Percentiles rank a stretch among this genome's conserved stretches.
phyloP scores from a whole-genome alignment of 2,888 invertebrate genomes.

The Phymatocera aterrima region DNA sequence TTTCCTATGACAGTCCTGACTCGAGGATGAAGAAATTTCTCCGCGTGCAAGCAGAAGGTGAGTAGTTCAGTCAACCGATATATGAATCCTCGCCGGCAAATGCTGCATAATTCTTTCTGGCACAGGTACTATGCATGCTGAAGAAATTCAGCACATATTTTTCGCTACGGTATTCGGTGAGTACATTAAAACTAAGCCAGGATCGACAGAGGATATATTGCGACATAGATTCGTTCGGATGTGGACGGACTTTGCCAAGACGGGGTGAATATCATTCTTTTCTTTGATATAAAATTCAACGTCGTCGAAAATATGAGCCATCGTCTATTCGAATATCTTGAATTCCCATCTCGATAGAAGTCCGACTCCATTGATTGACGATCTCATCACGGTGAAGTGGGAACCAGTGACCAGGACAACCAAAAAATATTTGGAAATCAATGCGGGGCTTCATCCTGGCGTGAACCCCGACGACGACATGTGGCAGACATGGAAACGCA shows the following conservation, averaged over 20 bases:
- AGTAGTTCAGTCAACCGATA: neutral
- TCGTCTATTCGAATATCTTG: too few species aligned
- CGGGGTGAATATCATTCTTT: neutral
- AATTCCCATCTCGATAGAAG: slow-evolving; percentile 70
- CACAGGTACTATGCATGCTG: slow-evolving; percentile 79
- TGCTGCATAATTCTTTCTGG: slow-evolving; percentile 22
- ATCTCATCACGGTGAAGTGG: slow-evolving; percentile 32
- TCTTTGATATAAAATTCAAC: neutral
- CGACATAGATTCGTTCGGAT: slow-evolving; percentile 72
- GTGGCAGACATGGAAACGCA: slow-evolving; percentile 55
- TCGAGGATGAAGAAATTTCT: neutral
- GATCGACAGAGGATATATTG: slow-evolving; percentile 70
- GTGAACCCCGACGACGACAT: slow-evolving; percentile 49
- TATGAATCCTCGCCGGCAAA: too few species aligned
- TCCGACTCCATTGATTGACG: slow-evolving; percentile 71
- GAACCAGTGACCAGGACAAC: slow-evolving; percentile 6
- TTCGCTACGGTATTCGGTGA: slow-evolving; percentile 62
- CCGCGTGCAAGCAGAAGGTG: neutral
- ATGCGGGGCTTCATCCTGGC: slow-evolving; percentile 48
- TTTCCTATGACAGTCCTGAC: slow-evolving; percentile 76
- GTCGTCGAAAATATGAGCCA: too few species aligned
- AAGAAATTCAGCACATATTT: slow-evolving; percentile 79
- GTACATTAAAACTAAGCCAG: slow-evolving; percentile 55
- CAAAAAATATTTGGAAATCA: slow-evolving; percentile 27
- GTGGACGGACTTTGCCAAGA: slow-evolving; percentile 67